A percentile compares a stretch with the other conserved stretches of the same genome.
Conservation (phyloP, 2,888 invertebrate species). For the Hirudinaria manillensis region DNA sequence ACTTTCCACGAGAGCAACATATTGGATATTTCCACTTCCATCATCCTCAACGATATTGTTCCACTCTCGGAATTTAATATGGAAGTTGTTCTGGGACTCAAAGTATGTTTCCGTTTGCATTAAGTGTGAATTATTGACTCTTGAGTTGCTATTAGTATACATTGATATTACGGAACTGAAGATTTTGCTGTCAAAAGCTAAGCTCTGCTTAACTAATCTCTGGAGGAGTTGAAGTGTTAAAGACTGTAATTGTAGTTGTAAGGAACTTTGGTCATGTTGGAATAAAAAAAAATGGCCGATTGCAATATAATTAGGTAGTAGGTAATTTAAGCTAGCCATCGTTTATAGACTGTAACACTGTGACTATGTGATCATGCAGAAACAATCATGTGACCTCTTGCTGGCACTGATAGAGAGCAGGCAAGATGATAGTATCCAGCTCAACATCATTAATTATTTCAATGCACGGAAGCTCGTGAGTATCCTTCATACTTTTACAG, state of each 20-base stretch:
- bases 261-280: no score
- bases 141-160: background rate
- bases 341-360: no score
- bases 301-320: no score
- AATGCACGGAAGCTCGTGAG: conserved; percentile 12
- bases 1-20: conserved; percentile 24
- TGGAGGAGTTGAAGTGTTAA: no score
- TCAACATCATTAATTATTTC: conserved; percentile 17
- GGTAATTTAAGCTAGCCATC: no score
- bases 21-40: conserved; percentile 16
- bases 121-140: background rate
- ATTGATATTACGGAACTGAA: background rate
- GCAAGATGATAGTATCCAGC: conserved; percentile 26
- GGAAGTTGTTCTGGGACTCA: conserved; percentile 1
- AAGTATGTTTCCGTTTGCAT: background rate
- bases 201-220: no score
- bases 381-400: conserved; percentile 19
- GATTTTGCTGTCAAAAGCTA: no score
- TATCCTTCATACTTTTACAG: background rate
- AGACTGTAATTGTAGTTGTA: no score
- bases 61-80: conserved; percentile 13
- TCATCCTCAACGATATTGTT: conserved; percentile 15
- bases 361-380: conserved; percentile 11
- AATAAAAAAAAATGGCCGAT: no score
- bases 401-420: conserved; percentile 27